phyloP scores from a whole-genome alignment of 2,888 invertebrate species.

The Seira musarum region DNA sequence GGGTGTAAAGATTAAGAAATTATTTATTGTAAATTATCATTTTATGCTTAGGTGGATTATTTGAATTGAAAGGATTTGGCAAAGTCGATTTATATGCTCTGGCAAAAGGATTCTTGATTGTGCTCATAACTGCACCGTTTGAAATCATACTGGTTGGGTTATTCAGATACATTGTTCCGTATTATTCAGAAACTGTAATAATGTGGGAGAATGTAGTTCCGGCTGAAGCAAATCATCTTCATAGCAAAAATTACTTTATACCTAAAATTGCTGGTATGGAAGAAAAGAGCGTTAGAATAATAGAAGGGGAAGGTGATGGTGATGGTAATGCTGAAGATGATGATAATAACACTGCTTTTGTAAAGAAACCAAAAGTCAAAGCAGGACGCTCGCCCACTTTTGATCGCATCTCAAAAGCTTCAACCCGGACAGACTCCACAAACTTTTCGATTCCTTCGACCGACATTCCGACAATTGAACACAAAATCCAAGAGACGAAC shows the following conservation, averaged over 20 bases:
- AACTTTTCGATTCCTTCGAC: slow-evolving; percentile 62
- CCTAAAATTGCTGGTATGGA: slow-evolving; percentile 28
- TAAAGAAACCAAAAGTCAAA: background rate
- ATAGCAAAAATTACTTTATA: slow-evolving; percentile 34
- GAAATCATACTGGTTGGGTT: slow-evolving; percentile 51
- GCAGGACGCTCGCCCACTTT: background rate
- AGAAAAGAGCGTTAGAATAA: too few relatives aligned
- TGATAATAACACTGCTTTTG: too few relatives aligned
- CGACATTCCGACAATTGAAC: slow-evolving; percentile 54
- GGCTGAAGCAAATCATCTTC: background rate
- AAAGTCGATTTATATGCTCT: slow-evolving; percentile 27
- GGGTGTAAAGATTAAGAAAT: too few relatives aligned
- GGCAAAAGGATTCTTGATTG: slow-evolving; percentile 26
- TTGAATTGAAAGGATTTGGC: slow-evolving; percentile 26
- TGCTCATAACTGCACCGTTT: slow-evolving; percentile 40
- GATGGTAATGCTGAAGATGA: background rate
- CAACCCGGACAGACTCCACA: slow-evolving; percentile 2
- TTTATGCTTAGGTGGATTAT: slow-evolving; percentile 22
- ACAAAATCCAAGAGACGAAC: slow-evolving; percentile 14
- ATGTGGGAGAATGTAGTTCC: slow-evolving; percentile 58
- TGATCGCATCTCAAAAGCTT: background rate
- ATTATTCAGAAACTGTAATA: slow-evolving; percentile 55
- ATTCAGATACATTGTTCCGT: slow-evolving; percentile 52
- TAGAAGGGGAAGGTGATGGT: background rate
- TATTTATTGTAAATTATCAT: slow-evolving; percentile 8